These are phyloP conservation scores for Gallinago paraguaiae DNA, from an alignment of 2,113 vertebrate species.

Conservation along the genomic window DNA sequence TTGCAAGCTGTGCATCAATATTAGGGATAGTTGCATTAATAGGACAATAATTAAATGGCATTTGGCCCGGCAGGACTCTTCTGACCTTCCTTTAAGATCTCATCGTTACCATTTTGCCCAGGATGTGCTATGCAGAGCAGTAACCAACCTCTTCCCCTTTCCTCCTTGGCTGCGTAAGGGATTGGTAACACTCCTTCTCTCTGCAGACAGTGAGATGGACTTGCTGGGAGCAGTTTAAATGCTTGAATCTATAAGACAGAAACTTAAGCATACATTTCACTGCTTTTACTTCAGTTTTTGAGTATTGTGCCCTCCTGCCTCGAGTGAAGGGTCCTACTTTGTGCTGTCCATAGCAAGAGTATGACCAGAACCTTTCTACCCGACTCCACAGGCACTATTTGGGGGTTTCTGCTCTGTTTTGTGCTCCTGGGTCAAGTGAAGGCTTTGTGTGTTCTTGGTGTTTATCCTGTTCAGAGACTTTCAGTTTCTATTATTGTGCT, in stretches of 20 bases:
- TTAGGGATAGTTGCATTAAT: not conserved
- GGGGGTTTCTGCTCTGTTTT: not conserved
- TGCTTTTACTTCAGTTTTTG: not conserved
- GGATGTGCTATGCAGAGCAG: not conserved
- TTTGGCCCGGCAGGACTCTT: not conserved
- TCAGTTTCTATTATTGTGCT: not conserved
- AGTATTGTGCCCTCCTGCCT: not conserved
- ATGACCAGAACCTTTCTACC: not conserved
- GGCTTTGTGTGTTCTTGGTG: not conserved
- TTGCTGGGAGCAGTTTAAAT: not conserved
- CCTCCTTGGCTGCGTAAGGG: not conserved
- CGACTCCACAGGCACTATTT: not conserved
- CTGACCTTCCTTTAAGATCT: not conserved
- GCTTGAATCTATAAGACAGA: not conserved
- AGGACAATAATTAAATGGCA: not conserved
- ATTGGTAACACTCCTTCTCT: not conserved
- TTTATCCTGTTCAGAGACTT: not conserved
- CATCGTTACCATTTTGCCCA: not conserved
- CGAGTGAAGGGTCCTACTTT: not conserved
- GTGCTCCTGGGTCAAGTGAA: not conserved
- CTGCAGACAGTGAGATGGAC: not conserved
- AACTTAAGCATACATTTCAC: not conserved
- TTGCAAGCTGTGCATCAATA: not conserved
- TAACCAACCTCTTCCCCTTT: not conserved
- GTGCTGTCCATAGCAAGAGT: not conserved